These are phyloP conservation scores for Coregonus clupeaformis DNA, from an alignment of 2,113 vertebrate genomes.

Conservation along the genomic window DNA sequence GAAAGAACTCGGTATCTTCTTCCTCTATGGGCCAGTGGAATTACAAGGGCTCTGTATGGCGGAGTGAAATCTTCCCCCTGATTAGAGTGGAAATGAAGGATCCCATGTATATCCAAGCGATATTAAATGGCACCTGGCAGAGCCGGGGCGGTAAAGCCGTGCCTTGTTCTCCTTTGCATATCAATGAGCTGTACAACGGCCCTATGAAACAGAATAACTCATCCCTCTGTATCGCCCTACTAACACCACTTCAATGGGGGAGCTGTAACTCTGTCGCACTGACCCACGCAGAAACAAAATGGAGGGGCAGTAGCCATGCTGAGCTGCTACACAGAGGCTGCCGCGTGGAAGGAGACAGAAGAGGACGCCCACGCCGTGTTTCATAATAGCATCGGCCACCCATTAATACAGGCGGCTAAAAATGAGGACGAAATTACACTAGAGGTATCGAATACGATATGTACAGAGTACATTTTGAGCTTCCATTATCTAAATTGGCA, in stretches of 20 bases:
- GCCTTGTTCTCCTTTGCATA: conserved; percentile 50
- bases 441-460: too few species aligned
- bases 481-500: not conserved
- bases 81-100: conserved; percentile 64
- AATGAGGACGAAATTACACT: conserved; percentile 1
- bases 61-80: conserved; percentile 44
- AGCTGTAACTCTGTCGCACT: not conserved
- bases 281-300: conserved; percentile 1
- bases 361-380: not conserved
- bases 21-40: conserved; percentile 29
- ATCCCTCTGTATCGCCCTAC: conserved; percentile 20
- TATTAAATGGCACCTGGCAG: conserved; percentile 60
- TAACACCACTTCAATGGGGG: conserved; percentile 13
- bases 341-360: not conserved
- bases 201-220: conserved; percentile 52
- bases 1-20: conserved; percentile 33
- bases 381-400: too few species aligned
- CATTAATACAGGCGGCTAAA: not conserved
- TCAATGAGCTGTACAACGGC: conserved; percentile 37
- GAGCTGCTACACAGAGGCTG: not conserved
- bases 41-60: conserved; percentile 33
- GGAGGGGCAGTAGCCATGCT: not conserved
- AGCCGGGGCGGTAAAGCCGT: conserved; percentile 39
- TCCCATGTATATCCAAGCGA: conserved; percentile 57
- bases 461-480: not conserved